phyloP scores from a whole-genome alignment of 2,888 invertebrate genomes.

The Campaea margaritaria region DNA sequence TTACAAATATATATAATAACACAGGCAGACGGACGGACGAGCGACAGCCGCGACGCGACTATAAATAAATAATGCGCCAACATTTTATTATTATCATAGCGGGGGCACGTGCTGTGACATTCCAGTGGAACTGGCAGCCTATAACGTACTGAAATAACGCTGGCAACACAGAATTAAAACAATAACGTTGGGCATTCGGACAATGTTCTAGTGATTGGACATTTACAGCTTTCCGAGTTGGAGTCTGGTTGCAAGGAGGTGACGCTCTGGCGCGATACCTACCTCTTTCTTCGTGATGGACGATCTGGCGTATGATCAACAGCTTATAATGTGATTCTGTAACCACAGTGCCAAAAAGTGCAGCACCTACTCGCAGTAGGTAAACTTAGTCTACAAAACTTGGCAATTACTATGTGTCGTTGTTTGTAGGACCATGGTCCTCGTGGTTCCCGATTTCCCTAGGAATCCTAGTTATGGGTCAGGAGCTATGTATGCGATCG shows the following conservation, averaged over 20 bases:
- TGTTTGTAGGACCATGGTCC: no score
- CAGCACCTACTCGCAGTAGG: no score
- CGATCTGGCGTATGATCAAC: no score
- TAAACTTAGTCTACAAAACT: no score
- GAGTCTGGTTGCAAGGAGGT: background rate
- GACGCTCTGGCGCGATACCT: background rate
- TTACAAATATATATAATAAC: slow-evolving; percentile 27
- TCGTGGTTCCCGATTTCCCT: no score
- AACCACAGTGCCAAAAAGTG: no score
- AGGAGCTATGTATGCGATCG: no score
- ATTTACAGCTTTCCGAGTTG: slow-evolving; percentile 1
- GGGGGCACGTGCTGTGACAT: slow-evolving; percentile 81
- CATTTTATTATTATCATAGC: slow-evolving; percentile 84
- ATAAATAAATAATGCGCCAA: slow-evolving; percentile 85
- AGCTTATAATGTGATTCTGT: no score
- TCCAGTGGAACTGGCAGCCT: slow-evolving; percentile 54
- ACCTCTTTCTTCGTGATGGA: no score
- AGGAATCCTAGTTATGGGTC: no score
- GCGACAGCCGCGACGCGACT: slow-evolving; percentile 83
- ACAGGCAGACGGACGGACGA: slow-evolving; percentile 77
- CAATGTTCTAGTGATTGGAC: slow-evolving; percentile 10
- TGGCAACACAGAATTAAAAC: slow-evolving; percentile 47
- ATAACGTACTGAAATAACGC: slow-evolving; percentile 65
- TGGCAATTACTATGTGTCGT: no score
- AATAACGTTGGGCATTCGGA: slow-evolving; percentile 27